These are phyloP conservation scores for Argyrosomus regius DNA, from an alignment of 2,797 vertebrate genomes.

Conservation along the genomic window DNA sequence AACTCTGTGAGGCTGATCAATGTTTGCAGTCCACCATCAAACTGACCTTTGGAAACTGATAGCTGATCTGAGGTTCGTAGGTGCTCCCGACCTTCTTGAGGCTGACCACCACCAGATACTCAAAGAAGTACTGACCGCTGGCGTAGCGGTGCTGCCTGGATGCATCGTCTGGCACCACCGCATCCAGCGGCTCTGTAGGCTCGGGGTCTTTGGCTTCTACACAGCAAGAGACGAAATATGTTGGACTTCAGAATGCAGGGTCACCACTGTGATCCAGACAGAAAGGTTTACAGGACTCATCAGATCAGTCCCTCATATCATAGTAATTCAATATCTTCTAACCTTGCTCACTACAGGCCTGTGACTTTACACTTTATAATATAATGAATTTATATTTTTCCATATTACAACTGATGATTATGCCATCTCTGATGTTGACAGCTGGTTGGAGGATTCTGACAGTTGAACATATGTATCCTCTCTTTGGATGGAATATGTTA, in stretches of 20 bases:
- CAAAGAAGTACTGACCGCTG: constrained; percentile 94
- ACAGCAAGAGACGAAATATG: constrained; percentile 20
- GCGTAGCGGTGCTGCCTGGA: constrained; percentile 76
- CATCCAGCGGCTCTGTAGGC: background rate
- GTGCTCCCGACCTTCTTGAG: constrained; percentile 85
- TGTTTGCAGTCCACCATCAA: background rate
- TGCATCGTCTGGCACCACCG: constrained; percentile 32
- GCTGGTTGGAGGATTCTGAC: background rate
- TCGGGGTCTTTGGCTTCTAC: constrained; percentile 63
- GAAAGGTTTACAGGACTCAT: background rate
- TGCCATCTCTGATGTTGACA: background rate
- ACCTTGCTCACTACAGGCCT: background rate
- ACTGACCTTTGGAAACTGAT: constrained; percentile 97
- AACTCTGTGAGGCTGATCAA: too few species aligned
- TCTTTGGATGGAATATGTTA: background rate
- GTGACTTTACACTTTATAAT: background rate
- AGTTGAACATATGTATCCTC: background rate
- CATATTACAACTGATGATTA: too few species aligned
- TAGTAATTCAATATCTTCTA: background rate
- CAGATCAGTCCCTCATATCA: background rate
- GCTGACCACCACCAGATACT: constrained; percentile 95
- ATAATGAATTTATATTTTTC: background rate
- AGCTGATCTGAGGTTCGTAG: constrained; percentile 93
- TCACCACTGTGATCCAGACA: background rate
- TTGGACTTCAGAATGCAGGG: background rate